phyloP scores from a whole-genome alignment of 2,888 invertebrate species.

The Dynastes hyllus region DNA sequence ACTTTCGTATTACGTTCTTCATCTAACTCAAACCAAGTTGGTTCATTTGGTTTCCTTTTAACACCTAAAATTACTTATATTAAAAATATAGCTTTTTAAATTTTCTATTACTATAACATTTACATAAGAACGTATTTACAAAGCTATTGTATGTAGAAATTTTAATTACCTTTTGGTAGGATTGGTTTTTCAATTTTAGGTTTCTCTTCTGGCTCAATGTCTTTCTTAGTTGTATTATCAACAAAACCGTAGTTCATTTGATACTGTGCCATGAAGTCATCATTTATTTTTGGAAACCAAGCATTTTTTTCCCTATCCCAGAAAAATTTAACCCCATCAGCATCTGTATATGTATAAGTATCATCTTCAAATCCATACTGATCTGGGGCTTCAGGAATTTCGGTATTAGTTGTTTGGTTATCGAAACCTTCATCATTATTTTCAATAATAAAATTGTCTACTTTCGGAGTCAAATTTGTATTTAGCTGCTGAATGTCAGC shows the following conservation, averaged over 20 bases:
- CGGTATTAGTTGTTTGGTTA: no score
- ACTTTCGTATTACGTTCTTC: constrained; percentile 94
- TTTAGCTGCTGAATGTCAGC: no score
- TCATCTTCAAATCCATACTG: constrained; percentile 84
- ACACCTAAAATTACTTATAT: constrained; percentile 56
- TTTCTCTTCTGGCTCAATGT: constrained; percentile 41
- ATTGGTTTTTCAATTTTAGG: constrained; percentile 66
- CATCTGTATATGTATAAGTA: constrained; percentile 86
- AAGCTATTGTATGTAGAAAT: neutral
- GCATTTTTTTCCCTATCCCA: constrained; percentile 94
- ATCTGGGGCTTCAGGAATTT: constrained; percentile 68
- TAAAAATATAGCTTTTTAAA: neutral
- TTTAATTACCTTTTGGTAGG: constrained; percentile 54
- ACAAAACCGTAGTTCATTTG: constrained; percentile 95
- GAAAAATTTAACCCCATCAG: constrained; percentile 91
- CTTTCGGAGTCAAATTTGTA: no score
- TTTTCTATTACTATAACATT: neutral
- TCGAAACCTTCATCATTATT: no score
- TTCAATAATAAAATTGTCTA: no score
- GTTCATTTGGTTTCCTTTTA: constrained; percentile 74
- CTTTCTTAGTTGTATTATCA: constrained; percentile 72
- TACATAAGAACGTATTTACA: neutral
- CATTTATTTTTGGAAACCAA: constrained; percentile 98
- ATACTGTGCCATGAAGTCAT: constrained; percentile 96
- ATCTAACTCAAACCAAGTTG: constrained; percentile 92